Conservation (phyloP, 2,888 invertebrate species). For the Eristalis intricaria region DNA sequence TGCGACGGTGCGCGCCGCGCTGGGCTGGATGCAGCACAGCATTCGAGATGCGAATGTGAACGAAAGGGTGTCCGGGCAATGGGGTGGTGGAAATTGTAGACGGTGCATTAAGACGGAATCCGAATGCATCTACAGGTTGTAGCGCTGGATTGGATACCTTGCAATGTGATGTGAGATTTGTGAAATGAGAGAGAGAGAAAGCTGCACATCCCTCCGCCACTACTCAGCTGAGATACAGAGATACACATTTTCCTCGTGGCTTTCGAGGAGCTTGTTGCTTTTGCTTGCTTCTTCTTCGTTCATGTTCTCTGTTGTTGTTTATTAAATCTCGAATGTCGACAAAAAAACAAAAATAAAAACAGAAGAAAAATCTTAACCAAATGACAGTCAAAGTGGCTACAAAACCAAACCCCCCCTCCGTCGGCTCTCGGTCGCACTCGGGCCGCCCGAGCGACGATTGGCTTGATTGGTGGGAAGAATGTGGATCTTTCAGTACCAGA, state of each 20-base stretch:
- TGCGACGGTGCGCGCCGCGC: background rate
- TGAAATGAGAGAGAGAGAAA: background rate
- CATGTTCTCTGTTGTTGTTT: background rate
- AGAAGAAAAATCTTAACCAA: background rate
- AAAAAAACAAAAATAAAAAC: background rate
- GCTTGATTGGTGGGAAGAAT: background rate
- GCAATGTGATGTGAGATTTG: constrained; percentile 20
- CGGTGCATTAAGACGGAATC: background rate
- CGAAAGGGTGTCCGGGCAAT: background rate
- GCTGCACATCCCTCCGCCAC: background rate
- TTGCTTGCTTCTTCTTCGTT: background rate
- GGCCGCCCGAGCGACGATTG: background rate
- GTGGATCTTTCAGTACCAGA: background rate
- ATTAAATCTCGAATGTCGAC: background rate
- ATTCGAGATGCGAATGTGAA: too few relatives aligned
- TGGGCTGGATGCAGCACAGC: too few relatives aligned
- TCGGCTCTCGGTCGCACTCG: too few relatives aligned
- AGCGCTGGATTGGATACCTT: background rate
- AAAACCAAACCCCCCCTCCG: background rate
- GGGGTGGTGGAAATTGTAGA: background rate
- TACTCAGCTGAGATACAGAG: background rate
- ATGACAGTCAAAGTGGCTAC: background rate
- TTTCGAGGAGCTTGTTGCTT: background rate
- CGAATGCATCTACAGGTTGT: constrained; percentile 21
- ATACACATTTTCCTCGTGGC: background rate